Evolutionary conservation across 53 echinoderm and acorn worm species (phyloP), one percentile per base, ranked within the genome.

Genomic region (Holothuria leucospilota): DNA sequence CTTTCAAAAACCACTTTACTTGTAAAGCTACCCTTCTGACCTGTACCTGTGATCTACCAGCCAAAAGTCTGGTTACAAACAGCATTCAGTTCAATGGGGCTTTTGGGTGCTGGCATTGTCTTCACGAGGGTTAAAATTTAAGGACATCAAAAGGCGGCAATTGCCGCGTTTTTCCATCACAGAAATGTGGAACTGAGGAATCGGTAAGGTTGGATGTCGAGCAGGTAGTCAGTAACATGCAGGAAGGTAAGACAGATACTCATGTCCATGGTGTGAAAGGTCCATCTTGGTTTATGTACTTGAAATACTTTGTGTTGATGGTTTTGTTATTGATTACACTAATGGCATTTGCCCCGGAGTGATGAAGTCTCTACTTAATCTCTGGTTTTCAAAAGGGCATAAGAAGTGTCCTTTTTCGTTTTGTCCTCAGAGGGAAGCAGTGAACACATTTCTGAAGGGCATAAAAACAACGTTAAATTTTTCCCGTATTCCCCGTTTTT

Each of bases 1-100:
- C 2, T 26, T 13, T 52, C 20, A 16, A n/a, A n/a, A n/a, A 90
- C 86, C 51, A 85, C 80, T 90, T 86, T 81, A 61, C 29, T 20
- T 86, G 59, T 53, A 42, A 69, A 81, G 90, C 86, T 29, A 69
- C 72, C 13, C 51, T 86, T 29, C 49, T 90, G 12, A 86, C 90
- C 28, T 85, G 90, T 51, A 90, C 86, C 34, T 90, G 86, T 68
- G 78, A 90, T 58, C 68, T 90, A 8, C 90, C 90, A 51, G 90
- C 86, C 20, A 77, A 68, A 78, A 42, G 85, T 58, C 21, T 90
- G 15, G 85, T 90, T 11, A 30, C 85, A 11, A 90, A 90, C 70
- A 78, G 68, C 23, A 46, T 90, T 4, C 85, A 90, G 69, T 90
- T 90, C 40, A 90, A 85, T 79, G 90, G 85, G 1, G 68, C 59